Conservation (phyloP, 2,797 vertebrate species). For the Gallinago stenura region DNA sequence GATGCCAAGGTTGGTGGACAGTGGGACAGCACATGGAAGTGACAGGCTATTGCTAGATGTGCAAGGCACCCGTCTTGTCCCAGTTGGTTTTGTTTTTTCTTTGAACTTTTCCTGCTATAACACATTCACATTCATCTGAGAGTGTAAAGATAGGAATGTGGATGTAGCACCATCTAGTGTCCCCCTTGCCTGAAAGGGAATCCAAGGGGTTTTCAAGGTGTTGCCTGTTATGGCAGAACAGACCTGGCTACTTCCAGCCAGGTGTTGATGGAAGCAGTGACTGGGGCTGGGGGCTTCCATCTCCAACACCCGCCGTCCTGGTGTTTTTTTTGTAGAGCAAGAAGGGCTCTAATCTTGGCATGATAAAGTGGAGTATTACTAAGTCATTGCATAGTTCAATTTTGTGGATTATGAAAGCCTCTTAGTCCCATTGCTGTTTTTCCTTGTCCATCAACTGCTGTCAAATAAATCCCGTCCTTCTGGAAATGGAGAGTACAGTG, state of each 20-base stretch:
- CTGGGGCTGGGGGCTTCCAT: neutral
- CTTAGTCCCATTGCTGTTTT: neutral
- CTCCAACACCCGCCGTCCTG: neutral
- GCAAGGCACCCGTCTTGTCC: neutral
- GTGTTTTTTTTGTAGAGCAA: neutral
- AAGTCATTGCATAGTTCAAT: neutral
- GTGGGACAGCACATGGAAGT: neutral
- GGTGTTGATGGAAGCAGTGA: neutral
- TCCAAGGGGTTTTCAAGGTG: neutral
- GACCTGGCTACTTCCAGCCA: neutral
- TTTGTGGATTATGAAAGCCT: neutral
- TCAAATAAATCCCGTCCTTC: neutral
- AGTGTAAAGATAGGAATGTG: accelerated
- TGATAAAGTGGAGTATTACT: neutral
- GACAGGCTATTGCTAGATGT: accelerated
- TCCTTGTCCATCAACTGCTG: neutral
- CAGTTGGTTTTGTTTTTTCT: neutral
- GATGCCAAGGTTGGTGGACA: no score
- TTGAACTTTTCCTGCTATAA: neutral
- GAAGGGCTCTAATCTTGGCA: neutral
- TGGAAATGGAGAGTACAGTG: neutral
- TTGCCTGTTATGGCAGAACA: neutral
- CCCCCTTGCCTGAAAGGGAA: neutral
- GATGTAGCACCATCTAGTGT: constrained; percentile 67
- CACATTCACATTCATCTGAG: neutral